Evolutionary conservation across 2,113 vertebrate genomes (phyloP).

Genomic region (Okapia johnstoni): DNA sequence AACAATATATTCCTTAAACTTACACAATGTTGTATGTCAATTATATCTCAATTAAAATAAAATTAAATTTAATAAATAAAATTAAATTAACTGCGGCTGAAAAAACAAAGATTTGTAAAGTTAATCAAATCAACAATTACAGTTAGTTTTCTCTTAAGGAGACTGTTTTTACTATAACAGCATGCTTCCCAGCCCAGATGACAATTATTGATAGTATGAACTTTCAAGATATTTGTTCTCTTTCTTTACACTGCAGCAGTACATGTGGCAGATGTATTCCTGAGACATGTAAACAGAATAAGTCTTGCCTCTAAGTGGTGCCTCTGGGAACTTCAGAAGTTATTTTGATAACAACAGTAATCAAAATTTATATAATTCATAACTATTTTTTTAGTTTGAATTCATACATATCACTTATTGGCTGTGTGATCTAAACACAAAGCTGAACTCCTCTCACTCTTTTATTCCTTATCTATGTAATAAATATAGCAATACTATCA

Average conservation of each 20-base stretch:
- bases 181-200: background rate
- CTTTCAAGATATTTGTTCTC: background rate
- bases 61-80: background rate
- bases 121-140: background rate
- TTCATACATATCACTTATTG: background rate
- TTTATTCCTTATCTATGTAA: background rate
- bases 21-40: background rate
- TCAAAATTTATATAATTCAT: background rate
- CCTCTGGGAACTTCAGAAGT: background rate
- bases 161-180: background rate
- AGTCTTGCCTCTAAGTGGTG: fast-evolving
- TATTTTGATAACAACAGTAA: background rate
- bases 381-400: background rate
- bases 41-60: background rate
- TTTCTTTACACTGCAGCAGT: background rate
- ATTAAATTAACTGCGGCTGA: background rate
- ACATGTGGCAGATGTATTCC: background rate
- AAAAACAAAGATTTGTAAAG: background rate
- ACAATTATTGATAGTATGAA: background rate
- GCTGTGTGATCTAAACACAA: background rate
- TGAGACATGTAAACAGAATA: background rate
- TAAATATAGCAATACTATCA: background rate
- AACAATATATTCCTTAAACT: background rate
- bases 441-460: background rate
- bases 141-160: background rate